phyloP scores from a whole-genome alignment of 1,140 invertebrate species.

The Dufourea novaeangliae region DNA sequence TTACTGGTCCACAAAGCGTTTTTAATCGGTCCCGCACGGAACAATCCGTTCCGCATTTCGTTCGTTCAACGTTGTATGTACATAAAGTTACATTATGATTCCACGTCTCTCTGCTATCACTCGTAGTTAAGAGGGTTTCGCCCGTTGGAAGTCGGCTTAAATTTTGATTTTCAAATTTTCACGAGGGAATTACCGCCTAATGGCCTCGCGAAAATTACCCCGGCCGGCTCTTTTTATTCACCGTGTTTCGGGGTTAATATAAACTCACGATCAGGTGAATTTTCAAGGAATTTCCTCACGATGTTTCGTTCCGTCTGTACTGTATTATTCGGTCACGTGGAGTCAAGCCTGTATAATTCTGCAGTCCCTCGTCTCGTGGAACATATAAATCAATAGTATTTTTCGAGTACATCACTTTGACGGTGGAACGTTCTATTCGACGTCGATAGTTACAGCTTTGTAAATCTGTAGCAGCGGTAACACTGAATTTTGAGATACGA shows the following conservation, averaged over 20 bases:
- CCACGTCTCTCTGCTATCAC: not conserved
- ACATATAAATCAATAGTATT: too few species aligned
- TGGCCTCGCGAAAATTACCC: not conserved
- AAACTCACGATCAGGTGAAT: not conserved
- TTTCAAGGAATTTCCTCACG: too few species aligned
- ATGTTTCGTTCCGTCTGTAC: too few species aligned
- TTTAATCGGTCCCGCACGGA: conserved; percentile 29
- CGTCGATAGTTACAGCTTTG: too few species aligned
- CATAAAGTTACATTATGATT: not conserved
- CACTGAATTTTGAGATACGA: too few species aligned
- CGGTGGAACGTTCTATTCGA: too few species aligned
- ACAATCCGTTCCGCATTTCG: conserved; percentile 37
- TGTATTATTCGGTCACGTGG: too few species aligned
- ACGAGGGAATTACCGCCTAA: not conserved
- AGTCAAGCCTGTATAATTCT: too few species aligned
- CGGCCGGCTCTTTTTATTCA: not conserved
- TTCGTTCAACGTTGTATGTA: not conserved
- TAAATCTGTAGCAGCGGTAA: too few species aligned
- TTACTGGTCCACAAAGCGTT: conserved; percentile 23
- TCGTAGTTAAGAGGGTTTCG: conserved; percentile 1
- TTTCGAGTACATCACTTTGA: too few species aligned
- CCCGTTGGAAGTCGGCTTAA: conserved; percentile 7
- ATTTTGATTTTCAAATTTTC: conserved; percentile 23
- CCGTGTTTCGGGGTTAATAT: not conserved
- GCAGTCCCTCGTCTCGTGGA: too few species aligned